Evolutionary conservation across 1,140 invertebrate species (phyloP), one percentile per base, ranked within the genome.

Genomic region (Telenomus remus): DNA sequence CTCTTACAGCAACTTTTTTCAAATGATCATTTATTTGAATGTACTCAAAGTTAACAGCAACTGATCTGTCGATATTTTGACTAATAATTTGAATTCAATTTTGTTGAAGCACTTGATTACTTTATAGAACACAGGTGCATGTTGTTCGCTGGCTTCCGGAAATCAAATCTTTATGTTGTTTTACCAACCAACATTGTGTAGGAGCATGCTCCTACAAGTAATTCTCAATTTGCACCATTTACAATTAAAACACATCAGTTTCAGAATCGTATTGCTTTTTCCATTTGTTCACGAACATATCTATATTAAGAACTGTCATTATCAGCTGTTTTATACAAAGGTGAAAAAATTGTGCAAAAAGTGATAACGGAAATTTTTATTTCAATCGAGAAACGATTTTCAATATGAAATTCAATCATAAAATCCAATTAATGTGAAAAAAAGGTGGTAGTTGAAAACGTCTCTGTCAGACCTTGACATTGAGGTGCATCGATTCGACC

Each of bases 51-150:
- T 60, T 49, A 49, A 60, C 56, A 39, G 56, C 14, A 34, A 35
- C 49, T 19, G 49, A 27, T 15, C 35, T 12, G 9, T 42, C 7
- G 13, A 16, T 37, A 48, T 48, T 57, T 19, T 4, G 6, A 34
- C 27, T 47, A 42, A 60, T 60, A 60, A 60, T 60, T 60, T 49
- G 35, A 49, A 49, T 60, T 60, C 56, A 49, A 49, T 60, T 49
- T 49, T 60, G 56, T 49, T 49, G 34, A 60, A 46, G 14, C 34
- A 16, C 16, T 60, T 60, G 56, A 49, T 60, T 60, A 60, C 56
- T 15, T 60, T 33, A 39, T 10, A 60, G 49, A 3, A 57, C 35
- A 49, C 34, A 60, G 19, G 37, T 49, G 14, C n/a, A 46, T 7
- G 19, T 48, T 49, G 46, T 60, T 44, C 14, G 15, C 19, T 35